Evolutionary conservation across 2,113 vertebrate species (phyloP).

Genomic region (Zosterops lateralis): DNA sequence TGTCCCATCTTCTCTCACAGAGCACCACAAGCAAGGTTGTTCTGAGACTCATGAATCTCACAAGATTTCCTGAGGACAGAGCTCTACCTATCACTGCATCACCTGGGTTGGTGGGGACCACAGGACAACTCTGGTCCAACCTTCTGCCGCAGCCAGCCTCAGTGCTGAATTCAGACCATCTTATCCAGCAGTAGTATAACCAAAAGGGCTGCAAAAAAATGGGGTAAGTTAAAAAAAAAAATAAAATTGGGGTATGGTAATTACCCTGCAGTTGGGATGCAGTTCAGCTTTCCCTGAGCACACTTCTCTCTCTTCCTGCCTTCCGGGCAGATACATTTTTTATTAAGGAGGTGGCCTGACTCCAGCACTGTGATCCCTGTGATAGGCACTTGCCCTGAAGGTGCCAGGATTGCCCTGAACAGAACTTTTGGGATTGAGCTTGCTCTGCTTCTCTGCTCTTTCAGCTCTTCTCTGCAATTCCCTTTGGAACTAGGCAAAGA

Average conservation of each 20-base stretch:
- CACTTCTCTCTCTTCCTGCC: neutral
- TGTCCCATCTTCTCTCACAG: rapidly evolving
- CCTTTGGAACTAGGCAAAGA: neutral
- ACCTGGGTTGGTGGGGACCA: neutral
- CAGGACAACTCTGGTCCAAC: neutral
- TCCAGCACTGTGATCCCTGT: neutral
- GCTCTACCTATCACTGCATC: neutral
- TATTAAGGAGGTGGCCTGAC: neutral
- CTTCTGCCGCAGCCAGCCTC: neutral
- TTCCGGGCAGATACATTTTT: neutral
- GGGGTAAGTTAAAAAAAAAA: too few species aligned
- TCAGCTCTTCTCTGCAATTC: neutral
- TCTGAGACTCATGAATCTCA: neutral
- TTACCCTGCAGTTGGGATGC: neutral
- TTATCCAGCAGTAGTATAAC: neutral
- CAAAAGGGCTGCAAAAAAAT: neutral
- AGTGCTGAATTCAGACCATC: neutral
- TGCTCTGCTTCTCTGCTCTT: neutral
- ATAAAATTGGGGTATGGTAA: neutral
- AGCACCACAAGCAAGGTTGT: neutral
- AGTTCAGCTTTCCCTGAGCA: neutral
- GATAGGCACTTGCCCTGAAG: neutral
- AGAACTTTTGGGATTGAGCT: neutral
- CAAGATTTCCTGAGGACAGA: too few species aligned
- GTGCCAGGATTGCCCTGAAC: neutral